Base-by-base conservation (phyloP, 2,113 vertebrate genomes). In the Pogonocichla stellata region DNA sequence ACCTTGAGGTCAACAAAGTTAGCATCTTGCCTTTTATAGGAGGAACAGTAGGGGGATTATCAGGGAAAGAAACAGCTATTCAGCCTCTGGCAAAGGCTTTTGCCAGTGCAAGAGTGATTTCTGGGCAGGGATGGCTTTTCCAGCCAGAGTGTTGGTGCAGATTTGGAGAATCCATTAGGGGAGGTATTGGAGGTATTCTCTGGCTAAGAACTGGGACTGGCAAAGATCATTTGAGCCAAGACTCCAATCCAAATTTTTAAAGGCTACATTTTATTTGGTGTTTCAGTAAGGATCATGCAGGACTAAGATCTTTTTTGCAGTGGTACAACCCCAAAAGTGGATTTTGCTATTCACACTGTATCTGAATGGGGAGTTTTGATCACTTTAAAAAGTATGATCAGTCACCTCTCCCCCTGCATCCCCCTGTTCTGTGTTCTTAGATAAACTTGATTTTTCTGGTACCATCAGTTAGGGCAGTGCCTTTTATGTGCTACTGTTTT, bases 1-100 rank as follows among this genome's bases (percentile, higher is more conserved):
- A 87, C 89, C 89, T 84, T 67, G n/a, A 79, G 92, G 91, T 95
- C 94, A 92, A 56, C 24, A 8, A 71, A 92, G 91, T 88, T 93
- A 74, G 78, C 91, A 80, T 61, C 73, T 93, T 77, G 74, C 71
- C 53, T 82, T 79, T 89, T 67, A 4, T 45, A 80, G 43, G 9
- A 67, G 65, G 80, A 95, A 25, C 18, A 0, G 53, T 36, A 69
- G 48, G 77, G 40, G 42, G 48, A 69, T 89, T 84, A 86, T 78
- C 56, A 57, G 70, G 80, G 65, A 57, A 91, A 48, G 40, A 78
- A 90, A 2, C 13, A 88, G 38, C 66, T 64, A 5, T 67, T 92
- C 51, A 56, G 34, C 8, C 88, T 81, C n/a, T n/a, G 31, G 42
- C 51, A 86, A 58, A 91, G 60, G 34, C 54, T 82, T 90, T 60